Base-by-base conservation (phyloP, 2,888 invertebrate species). In the Rugalucina vietnamica region DNA sequence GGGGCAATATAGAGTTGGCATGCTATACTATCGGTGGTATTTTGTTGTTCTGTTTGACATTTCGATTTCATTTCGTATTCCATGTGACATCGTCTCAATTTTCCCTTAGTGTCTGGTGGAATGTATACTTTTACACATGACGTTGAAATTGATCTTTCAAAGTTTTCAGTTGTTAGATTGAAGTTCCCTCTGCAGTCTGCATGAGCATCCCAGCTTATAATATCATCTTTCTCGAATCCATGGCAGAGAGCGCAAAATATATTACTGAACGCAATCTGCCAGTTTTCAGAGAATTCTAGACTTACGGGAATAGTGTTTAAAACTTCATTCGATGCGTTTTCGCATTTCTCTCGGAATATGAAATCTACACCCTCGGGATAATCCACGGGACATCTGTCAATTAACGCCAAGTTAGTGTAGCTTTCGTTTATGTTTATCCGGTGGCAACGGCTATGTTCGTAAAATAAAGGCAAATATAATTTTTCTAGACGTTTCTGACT, bases 231-330 rank as follows among this genome's bases (percentile, higher is more conserved):
- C 10, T 72, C 49, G 3, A 72, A 39, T 3, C 72, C 72, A n/a
- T 72, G 72, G 39, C 72, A 72, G 5, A 37, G 27, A 24, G 72
- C 72, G 39, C 72, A 72, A 24, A 24, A 72, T n/a, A 72, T 24
- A 43, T 72, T 72, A 14, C 12, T n/a, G 43, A 72, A 72, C 12
- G 39, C 72, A 10, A 39, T 29, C 49, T 72, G 72, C 72, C 72
- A 72, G 8, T 5, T 39, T 39, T 24, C 29, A 39, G 39, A 49
- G 39, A 39, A 29, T 18, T 10, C 8, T 3, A 72, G 29, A 14
- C n/a, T 43, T 43, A 24, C 72, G 3, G 72, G 72, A 18, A 72
- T 72, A 1, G 72, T 18, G 24, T 24, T 65, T 34, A 65, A 34
- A 29, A 34, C 27, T 34, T 24, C 21, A 2, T 5, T 29, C 1